phyloP scores from a whole-genome alignment of 1,140 invertebrate species.

The Cheumatopsyche charites region DNA sequence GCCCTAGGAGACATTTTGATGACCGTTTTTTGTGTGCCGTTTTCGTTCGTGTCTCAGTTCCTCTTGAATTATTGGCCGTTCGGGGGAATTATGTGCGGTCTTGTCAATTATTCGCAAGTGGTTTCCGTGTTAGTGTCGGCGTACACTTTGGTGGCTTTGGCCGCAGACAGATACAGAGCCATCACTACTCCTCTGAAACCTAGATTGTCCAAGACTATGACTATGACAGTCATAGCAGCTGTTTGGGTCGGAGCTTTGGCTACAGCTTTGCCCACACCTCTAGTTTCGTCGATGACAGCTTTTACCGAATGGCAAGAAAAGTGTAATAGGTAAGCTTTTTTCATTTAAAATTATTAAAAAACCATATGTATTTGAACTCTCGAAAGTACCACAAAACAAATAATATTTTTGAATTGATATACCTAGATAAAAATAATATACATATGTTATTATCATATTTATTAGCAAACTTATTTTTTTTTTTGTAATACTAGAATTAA shows the following conservation, averaged over 20 bases:
- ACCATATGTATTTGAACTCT: background rate
- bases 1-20: conserved; percentile 79
- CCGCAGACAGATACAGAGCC: conserved; percentile 78
- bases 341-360: background rate
- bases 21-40: conserved; percentile 78
- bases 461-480: too few relatives aligned
- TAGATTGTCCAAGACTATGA: conserved; percentile 66
- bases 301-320: conserved; percentile 51
- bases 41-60: conserved; percentile 73
- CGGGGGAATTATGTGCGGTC: conserved; percentile 69
- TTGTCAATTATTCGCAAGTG: conserved; percentile 74
- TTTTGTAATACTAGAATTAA: too few relatives aligned
- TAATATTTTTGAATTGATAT: too few relatives aligned
- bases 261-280: conserved; percentile 75
- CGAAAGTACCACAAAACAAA: too few relatives aligned
- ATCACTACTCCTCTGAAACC: conserved; percentile 82
- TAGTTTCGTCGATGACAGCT: conserved; percentile 64
- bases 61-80: conserved; percentile 78
- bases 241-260: conserved; percentile 76
- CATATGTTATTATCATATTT: too few relatives aligned
- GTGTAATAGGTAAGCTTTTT: conserved; percentile 38
- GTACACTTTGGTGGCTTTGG: conserved; percentile 80
- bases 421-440: too few relatives aligned
- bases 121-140: conserved; percentile 77
- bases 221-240: conserved; percentile 68